phyloP scores from a whole-genome alignment of 2,888 invertebrate genomes.

The Tyria jacobaeae region DNA sequence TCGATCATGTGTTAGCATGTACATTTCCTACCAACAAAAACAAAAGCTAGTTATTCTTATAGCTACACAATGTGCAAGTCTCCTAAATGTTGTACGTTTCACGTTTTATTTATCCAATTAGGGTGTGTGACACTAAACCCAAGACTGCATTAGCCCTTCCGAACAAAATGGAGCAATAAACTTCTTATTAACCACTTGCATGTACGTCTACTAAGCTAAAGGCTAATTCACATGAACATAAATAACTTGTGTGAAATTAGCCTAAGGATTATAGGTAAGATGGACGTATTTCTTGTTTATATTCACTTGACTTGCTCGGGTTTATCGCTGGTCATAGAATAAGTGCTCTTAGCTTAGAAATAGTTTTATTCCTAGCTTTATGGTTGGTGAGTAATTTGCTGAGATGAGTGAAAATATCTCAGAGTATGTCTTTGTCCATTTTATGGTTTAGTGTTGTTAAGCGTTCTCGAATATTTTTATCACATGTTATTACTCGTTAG shows the following conservation, averaged over 20 bases:
- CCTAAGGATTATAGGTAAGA: conserved; percentile 26
- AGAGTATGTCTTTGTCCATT: not conserved
- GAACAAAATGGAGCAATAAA: conserved; percentile 40
- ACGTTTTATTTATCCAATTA: conserved; percentile 47
- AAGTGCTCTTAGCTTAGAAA: conserved; percentile 19
- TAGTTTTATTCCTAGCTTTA: conserved; percentile 12
- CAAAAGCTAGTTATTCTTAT: not conserved
- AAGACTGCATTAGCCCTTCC: conserved; percentile 40
- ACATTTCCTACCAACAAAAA: not conserved
- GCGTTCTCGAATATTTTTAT: not conserved
- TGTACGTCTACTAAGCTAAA: conserved; percentile 16
- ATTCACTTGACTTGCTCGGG: conserved; percentile 33
- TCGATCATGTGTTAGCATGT: not conserved
- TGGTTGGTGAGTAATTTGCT: conserved; percentile 3
- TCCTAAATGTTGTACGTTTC: conserved; percentile 19
- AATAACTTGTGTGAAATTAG: conserved; percentile 8
- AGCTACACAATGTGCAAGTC: not conserved
- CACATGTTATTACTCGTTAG: too few species aligned
- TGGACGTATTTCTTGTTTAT: conserved; percentile 41
- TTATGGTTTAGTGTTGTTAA: not conserved
- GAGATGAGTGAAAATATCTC: conserved; percentile 9
- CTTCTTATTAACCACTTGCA: conserved; percentile 44
- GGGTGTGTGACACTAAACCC: conserved; percentile 35
- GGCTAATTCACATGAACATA: conserved; percentile 15
- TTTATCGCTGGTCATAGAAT: conserved; percentile 36